Evolutionary conservation across 2,113 vertebrate species (phyloP), one percentile per base, ranked within the genome.

Genomic region (Megatriorchis doriae): DNA sequence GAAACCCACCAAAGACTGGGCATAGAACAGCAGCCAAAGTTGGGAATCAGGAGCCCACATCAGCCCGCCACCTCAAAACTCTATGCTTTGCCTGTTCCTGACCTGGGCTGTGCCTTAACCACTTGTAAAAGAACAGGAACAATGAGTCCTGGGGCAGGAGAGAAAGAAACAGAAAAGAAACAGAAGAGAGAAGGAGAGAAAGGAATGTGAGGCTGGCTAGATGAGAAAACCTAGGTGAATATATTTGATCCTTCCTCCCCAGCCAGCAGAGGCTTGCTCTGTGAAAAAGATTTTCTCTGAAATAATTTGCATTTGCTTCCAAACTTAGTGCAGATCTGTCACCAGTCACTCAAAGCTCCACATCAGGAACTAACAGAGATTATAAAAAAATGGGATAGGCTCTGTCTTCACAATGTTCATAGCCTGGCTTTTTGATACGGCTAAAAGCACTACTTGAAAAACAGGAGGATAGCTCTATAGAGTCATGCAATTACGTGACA

Each of bases 161-260:
- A 27, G 52, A 29, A 18, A 14, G 6, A 47, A 19, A 50, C 9
- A 78, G 45, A 86, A 72, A 81, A 88, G 88, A 90, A 96, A 71
- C 86, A 93, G 93, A 93, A 78, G 38, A 79, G 32, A 36, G 45
- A 52, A 62, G 42, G 61, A 85, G 42, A 70, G 80, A 93, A 93
- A 96, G 93, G 94, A 96, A 96, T 94, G 94, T 79, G 47, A 90
- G 88, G 79, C 86, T 95, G 96, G 86, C 86, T 86, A 72, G 83
- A 86, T 89, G 94, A 94, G 88, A 96, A 94, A 94, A 74, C 93
- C 94, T 94, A 95, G 96, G 94, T 94, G 95, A 79, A 68, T 94
- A 86, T 70, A 95, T 94, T 70, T 77, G 94, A 96, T 96, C 93
- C 95, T 79, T 93, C 86, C 95, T 95, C 77, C 83, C 77, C 81